Evolutionary conservation across 1,140 invertebrate species (phyloP), one percentile per base, ranked within the genome.

Genomic region (Heliothis subflexa): DNA sequence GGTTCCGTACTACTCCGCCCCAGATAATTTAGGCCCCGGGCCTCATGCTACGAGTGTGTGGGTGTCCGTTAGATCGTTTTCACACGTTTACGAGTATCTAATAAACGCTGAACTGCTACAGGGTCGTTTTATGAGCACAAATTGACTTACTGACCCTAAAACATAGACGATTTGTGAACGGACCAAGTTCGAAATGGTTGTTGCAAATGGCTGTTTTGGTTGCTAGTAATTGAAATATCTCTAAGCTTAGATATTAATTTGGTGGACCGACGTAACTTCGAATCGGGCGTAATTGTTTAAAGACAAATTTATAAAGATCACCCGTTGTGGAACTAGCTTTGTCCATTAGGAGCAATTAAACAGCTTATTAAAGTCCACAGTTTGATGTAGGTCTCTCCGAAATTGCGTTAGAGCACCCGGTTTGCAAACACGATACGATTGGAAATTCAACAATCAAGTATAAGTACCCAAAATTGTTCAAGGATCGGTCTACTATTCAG

Each of bases 111-210:
- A 70, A 52, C 14, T 40, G 61, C 21, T 50, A 28, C 47, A 70
- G 13, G 21, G 18, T 12, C 47, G 66, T 70, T 70, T 50, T 70
- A 50, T 70, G 21, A 52, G 5, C 13, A 28, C 47, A 70, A 52
- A 70, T 70, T 70, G 66, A 70, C 47, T 70, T 28, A 70, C 47
- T 70, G 66, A 70, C 21, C 5, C 66, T 70, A 50, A 50, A 70
- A 70, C 66, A 45, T 62, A 12, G 66, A 47, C 33, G 47, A 16
- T 28, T 52, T 52, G 45, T 70, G 18, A 50, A 52, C 21, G 61
- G 33, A 40, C 33, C 9, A 45, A 62, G 28, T 62, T 62, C n/a
- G 28, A 33, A 62, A n/a, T 62, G 11, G 14, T 62, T 0, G 50
- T 52, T 16, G 28, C 33, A 40, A 62, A 62, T 45, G 28, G 61